Evolutionary conservation across 2,797 vertebrate genomes (phyloP).

Genomic region (Gallirallus australis): DNA sequence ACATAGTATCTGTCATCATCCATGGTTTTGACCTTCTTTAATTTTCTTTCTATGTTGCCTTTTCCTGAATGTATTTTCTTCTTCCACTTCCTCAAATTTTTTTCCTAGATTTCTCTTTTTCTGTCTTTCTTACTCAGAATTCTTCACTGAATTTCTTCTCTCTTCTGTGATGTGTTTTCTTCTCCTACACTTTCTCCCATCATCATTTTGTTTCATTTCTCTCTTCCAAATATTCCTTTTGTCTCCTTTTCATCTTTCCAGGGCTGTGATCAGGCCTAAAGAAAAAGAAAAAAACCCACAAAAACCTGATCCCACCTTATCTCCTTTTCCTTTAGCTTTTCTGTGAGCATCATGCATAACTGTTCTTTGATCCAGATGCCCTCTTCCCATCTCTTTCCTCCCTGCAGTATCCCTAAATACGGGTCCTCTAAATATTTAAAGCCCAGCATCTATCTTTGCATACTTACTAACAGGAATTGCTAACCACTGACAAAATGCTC

Average conservation of each 20-base stretch:
- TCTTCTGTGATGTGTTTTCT: slow-evolving; percentile 10
- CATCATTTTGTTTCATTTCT: slow-evolving; percentile 31
- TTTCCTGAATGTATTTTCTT: slow-evolving; percentile 44
- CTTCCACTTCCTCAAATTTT: not conserved
- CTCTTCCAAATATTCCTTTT: slow-evolving; percentile 33
- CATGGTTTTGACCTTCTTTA: slow-evolving; percentile 9
- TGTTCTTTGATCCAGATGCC: slow-evolving; percentile 16
- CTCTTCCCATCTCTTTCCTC: slow-evolving; percentile 19
- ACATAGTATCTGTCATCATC: slow-evolving; percentile 7
- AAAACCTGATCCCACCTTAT: not conserved
- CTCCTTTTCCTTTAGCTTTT: not conserved
- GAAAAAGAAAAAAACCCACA: not conserved
- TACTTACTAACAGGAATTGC: slow-evolving; percentile 82
- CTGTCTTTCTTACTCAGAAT: slow-evolving; percentile 37
- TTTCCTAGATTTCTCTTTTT: not conserved
- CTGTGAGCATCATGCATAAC: slow-evolving; percentile 13
- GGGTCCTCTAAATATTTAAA: slow-evolving; percentile 48
- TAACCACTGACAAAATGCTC: slow-evolving; percentile 78
- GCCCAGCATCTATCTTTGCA: slow-evolving; percentile 71
- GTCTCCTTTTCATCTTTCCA: not conserved
- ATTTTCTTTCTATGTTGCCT: slow-evolving; percentile 36
- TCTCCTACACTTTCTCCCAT: slow-evolving; percentile 14
- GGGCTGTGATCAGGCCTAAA: slow-evolving; percentile 14
- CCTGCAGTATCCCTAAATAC: not conserved
- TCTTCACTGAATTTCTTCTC: not conserved